Base-by-base conservation (phyloP, 2,797 vertebrate species). In the Gymnothorax reevesii region DNA sequence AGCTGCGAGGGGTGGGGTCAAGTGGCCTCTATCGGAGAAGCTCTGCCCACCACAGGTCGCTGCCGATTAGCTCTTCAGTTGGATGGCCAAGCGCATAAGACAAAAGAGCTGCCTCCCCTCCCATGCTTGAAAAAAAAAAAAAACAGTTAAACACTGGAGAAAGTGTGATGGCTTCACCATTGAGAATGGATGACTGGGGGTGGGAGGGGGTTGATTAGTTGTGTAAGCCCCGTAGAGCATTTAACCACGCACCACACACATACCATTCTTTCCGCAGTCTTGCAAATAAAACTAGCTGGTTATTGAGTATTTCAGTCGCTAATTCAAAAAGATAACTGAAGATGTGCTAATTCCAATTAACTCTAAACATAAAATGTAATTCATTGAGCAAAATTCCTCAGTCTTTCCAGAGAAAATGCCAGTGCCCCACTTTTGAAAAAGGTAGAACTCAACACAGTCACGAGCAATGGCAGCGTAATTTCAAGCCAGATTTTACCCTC, bases 1-100 rank as follows among this genome's bases (percentile, higher is more conserved):
- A 20, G 64, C 57, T 60, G 86, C 55, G 85, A 84, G 82, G 82
- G 86, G 86, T 27, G 82, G 86, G 86, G 69, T 87, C 66, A 83
- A 77, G 86, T 84, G 82, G 82, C 82, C 86, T 77, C 73, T 83
- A 54, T 52, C 82, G 86, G 54, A 20, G 52, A 20, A 55, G 80
- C 59, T 86, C 54, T 57, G n/a, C 86, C 82, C n/a, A 62, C 82
- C 33, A 62, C 54, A 60, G 82, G 49, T 75, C 69, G 33, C 33
- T 69, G 57, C 69, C 83, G 86, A 83, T 84, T 59, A 75, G 55
- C 82, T 57, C 66, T 84, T 75, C 82, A 83, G 86, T 59, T 57
- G 27, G 79, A 59, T 25, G 57, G 82, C 82, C 57, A 83, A 83
- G n/a, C 57, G 49, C 75, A 27, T 52, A 59, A 83, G 80, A 86